Conservation (phyloP, 1,140 invertebrate species). For the Cydia pomonella region DNA sequence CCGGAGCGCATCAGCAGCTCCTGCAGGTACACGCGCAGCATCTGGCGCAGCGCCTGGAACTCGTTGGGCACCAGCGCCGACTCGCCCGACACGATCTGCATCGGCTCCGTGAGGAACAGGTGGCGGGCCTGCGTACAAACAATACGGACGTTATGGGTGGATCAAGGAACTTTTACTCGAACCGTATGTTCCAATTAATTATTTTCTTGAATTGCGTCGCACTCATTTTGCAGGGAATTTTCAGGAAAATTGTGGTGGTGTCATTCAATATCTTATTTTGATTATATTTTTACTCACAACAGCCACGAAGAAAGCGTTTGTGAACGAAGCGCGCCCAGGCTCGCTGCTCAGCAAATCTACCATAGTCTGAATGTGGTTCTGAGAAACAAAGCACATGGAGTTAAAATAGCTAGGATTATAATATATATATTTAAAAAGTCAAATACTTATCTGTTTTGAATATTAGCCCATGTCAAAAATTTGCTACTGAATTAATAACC, state of each 20-base stretch:
- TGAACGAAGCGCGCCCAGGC: constrained; percentile 35
- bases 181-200: too few relatives aligned
- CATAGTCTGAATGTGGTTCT: constrained; percentile 39
- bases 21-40: constrained; percentile 49
- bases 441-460: too few relatives aligned
- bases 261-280: background rate
- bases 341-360: constrained; percentile 32
- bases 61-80: constrained; percentile 46
- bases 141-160: background rate
- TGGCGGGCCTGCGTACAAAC: constrained; percentile 41
- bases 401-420: background rate
- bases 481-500: too few relatives aligned
- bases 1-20: constrained; percentile 39
- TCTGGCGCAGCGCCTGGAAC: constrained; percentile 41
- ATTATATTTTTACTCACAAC: constrained; percentile 45
- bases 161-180: too few relatives aligned
- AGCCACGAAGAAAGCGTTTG: constrained; percentile 42
- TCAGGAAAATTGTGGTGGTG: too few relatives aligned
- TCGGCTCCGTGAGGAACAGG: constrained; percentile 42
- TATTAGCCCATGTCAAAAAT: too few relatives aligned
- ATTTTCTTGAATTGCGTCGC: too few relatives aligned
- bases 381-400: constrained; percentile 14
- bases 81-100: constrained; percentile 40
- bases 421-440: too few relatives aligned
- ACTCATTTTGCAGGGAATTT: background rate